Percentiles rank a stretch among this genome's conserved stretches.
These are phyloP conservation scores for Drosophila punjabiensis DNA, from an alignment of 1,140 invertebrate species.

Conservation along the genomic window DNA sequence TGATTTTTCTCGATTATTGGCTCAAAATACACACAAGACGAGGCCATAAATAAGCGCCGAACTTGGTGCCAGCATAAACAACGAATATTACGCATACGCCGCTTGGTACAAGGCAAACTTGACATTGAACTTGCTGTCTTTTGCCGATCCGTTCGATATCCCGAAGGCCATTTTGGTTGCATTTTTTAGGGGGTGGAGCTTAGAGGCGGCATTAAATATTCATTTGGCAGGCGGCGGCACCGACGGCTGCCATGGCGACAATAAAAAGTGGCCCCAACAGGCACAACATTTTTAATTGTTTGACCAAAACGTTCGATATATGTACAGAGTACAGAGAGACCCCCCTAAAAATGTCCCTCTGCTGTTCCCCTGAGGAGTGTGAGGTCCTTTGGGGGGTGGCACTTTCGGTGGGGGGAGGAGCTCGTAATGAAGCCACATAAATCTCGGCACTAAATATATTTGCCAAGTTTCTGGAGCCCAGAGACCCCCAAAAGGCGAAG, in stretches of 20 bases:
- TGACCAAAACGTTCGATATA: constrained; percentile 52
- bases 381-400: neutral
- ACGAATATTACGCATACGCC: constrained; percentile 69
- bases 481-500: constrained; percentile 36
- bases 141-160: constrained; percentile 43
- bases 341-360: constrained; percentile 6
- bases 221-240: constrained; percentile 55
- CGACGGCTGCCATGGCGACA: constrained; percentile 56
- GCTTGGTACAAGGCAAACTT: constrained; percentile 37
- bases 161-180: constrained; percentile 53
- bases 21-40: constrained; percentile 35
- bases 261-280: constrained; percentile 66
- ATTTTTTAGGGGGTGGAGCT: neutral
- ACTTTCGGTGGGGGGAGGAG: constrained; percentile 6
- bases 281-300: constrained; percentile 73
- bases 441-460: constrained; percentile 82
- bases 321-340: constrained; percentile 6
- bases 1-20: constrained; percentile 64
- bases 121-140: constrained; percentile 72
- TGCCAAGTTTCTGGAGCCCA: constrained; percentile 51
- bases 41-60: constrained; percentile 61
- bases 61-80: constrained; percentile 9
- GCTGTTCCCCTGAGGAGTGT: neutral
- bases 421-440: constrained; percentile 78
- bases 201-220: constrained; percentile 66